Percentiles rank a stretch among this genome's conserved stretches.
Evolutionary conservation across 2,888 invertebrate species (phyloP).

Genomic region (Bombyx huttoni): DNA sequence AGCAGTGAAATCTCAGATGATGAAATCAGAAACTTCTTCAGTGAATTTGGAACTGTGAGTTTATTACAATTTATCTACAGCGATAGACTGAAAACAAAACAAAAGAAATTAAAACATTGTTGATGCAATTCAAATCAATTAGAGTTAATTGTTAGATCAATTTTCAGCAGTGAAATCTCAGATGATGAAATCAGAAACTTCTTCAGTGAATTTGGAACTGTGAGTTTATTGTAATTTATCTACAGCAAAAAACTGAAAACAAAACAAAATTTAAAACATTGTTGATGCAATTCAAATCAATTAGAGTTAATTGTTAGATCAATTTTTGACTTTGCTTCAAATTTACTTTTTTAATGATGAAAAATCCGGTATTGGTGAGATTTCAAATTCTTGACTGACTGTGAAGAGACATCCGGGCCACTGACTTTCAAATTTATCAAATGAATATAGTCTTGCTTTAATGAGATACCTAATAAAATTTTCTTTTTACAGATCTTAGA

Average conservation of each 20-base stretch:
- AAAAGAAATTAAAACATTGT: too few species aligned
- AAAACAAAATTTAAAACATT: too few species aligned
- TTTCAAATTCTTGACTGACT: slow-evolving; percentile 33
- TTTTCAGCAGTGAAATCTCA: slow-evolving; percentile 85
- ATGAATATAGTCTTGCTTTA: not conserved
- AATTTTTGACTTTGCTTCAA: not conserved
- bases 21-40: slow-evolving; percentile 93
- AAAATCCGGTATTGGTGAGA: slow-evolving; percentile 66
- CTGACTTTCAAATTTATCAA: slow-evolving; percentile 24
- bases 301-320: not conserved
- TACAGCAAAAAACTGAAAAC: not conserved
- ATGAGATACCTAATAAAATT: not conserved
- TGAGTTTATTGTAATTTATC: slow-evolving; percentile 59
- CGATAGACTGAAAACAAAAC: not conserved
- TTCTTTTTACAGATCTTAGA: slow-evolving; percentile 83
- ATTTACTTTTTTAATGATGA: slow-evolving; percentile 37
- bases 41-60: slow-evolving; percentile 92
- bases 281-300: not conserved
- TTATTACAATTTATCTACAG: too few species aligned
- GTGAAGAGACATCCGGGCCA: slow-evolving; percentile 65
- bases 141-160: not conserved
- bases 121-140: not conserved
- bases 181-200: slow-evolving; percentile 95
- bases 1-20: slow-evolving; percentile 94
- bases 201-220: slow-evolving; percentile 93